Evolutionary conservation across 1,140 invertebrate genomes (phyloP).

Genomic region (Listronotus oregonensis): DNA sequence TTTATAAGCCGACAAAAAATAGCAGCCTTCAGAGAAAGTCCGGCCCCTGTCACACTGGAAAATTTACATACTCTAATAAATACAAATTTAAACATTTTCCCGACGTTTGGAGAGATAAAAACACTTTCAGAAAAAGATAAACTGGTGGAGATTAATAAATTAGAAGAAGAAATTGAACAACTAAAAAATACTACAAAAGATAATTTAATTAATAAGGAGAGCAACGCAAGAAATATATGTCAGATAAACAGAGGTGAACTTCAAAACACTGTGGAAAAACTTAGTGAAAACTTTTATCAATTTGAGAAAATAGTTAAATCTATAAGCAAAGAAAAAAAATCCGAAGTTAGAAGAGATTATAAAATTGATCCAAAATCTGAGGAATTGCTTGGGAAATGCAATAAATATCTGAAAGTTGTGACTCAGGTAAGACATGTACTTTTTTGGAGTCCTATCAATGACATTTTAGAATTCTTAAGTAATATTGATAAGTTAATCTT

Average conservation of each 20-base stretch:
- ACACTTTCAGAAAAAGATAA: conserved; percentile 11
- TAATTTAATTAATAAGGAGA: background rate
- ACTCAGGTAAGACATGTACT: conserved; percentile 10
- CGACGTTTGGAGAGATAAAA: conserved; percentile 10
- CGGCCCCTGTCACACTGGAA: background rate
- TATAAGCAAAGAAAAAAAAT: conserved; percentile 5
- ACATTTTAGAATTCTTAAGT: too few relatives aligned
- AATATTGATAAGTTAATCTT: too few relatives aligned
- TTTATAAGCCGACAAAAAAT: conserved; percentile 3
- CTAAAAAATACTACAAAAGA: background rate
- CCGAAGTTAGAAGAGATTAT: conserved; percentile 1
- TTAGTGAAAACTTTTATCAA: conserved; percentile 9
- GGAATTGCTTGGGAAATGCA: conserved; percentile 7
- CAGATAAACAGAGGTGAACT: background rate
- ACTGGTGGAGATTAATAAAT: background rate
- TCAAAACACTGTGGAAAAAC: background rate
- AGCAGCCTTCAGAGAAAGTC: background rate
- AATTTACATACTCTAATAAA: conserved; percentile 5
- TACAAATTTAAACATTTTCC: conserved; percentile 16
- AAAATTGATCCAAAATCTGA: conserved; percentile 10
- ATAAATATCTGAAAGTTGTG: conserved; percentile 11
- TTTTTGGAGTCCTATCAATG: background rate
- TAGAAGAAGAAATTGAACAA: conserved; percentile 2
- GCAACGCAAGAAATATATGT: background rate
- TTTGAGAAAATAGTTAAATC: conserved; percentile 14